These are phyloP conservation scores for Pachycephus smyrnensis DNA, from an alignment of 2,888 invertebrate species.

Conservation along the genomic window DNA sequence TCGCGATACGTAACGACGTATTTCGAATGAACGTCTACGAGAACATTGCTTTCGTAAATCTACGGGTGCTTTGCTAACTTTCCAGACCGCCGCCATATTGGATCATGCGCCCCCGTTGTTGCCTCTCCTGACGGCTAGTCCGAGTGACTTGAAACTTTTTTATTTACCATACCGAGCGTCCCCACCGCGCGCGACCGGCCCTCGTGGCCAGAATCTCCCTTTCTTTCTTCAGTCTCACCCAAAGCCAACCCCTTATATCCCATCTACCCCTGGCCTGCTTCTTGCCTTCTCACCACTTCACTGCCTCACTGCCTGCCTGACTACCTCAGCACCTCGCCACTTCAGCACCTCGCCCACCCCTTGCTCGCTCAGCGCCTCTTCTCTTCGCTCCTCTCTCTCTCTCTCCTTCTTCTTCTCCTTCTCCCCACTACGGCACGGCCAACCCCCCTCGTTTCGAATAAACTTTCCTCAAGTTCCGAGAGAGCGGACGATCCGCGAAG, in stretches of 20 bases:
- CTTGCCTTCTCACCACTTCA: too few relatives aligned
- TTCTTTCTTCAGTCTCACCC: not conserved
- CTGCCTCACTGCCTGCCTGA: too few relatives aligned
- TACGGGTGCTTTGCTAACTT: conserved; percentile 27
- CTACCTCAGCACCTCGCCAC: too few relatives aligned
- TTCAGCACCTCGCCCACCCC: too few relatives aligned
- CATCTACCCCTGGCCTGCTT: too few relatives aligned
- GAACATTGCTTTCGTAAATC: conserved; percentile 12
- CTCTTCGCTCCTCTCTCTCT: conserved; percentile 9
- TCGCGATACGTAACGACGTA: not conserved
- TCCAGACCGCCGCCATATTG: conserved; percentile 51
- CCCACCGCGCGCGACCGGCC: conserved; percentile 26
- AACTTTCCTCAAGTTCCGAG: conserved; percentile 54
- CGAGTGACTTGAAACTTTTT: conserved; percentile 51
- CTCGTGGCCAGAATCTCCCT: conserved; percentile 12
- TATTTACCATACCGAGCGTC: conserved; percentile 44
- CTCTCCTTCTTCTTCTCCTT: conserved; percentile 26
- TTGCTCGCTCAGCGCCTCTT: too few relatives aligned
- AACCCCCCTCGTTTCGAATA: conserved; percentile 41
- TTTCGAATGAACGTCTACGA: not conserved
- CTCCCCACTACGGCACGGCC: conserved; percentile 32
- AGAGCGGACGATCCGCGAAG: conserved; percentile 30
- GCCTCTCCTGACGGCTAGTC: conserved; percentile 37
- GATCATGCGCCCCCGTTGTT: conserved; percentile 48
- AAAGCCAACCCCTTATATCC: too few relatives aligned